These are phyloP conservation scores for Sphecodes monilicornis DNA, from an alignment of 2,888 invertebrate genomes.

Conservation along the genomic window DNA sequence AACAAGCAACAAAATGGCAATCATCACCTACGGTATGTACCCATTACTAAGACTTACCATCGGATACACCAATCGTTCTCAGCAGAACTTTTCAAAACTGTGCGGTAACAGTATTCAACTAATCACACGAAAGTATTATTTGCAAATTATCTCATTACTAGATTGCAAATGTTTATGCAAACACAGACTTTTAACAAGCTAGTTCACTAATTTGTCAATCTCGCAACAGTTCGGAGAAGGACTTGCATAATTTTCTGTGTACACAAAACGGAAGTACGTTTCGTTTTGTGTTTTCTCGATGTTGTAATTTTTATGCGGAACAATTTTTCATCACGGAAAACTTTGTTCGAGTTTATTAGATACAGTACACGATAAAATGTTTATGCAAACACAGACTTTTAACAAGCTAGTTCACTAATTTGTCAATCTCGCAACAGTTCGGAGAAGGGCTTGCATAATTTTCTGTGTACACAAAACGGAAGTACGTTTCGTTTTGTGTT, in stretches of 20 bases:
- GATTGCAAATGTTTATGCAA: not conserved
- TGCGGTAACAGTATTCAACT: no score
- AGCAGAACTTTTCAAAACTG: no score
- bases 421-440: not conserved
- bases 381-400: not conserved
- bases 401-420: not conserved
- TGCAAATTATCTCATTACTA: not conserved
- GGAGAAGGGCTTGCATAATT: no score
- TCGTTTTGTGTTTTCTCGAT: not conserved
- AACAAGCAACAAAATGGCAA: constrained; percentile 47
- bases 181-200: not conserved
- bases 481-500: not conserved
- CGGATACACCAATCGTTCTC: not conserved
- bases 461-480: not conserved
- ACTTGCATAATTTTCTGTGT: not conserved
- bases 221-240: no score
- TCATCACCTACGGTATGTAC: constrained; percentile 50
- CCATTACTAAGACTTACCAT: not conserved
- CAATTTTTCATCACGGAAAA: not conserved
- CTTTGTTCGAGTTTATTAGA: not conserved
- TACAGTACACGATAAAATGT: no score
- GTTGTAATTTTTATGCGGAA: not conserved
- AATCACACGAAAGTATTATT: no score
- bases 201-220: not conserved
- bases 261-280: not conserved